Conservation (phyloP, 2,797 vertebrate genomes). For the Hephaestus fuliginosus region DNA sequence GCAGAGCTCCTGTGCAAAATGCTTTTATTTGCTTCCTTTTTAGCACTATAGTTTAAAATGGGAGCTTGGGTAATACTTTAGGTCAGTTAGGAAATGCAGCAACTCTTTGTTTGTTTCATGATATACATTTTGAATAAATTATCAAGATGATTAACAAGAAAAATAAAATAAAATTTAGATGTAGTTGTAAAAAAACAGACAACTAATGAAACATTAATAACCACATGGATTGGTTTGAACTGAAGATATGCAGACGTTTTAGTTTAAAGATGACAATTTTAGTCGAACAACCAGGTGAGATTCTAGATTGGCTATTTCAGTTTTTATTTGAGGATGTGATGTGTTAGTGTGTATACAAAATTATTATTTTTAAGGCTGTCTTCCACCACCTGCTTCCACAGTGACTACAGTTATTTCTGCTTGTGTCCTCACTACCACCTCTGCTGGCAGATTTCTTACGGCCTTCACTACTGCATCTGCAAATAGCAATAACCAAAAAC, state of each 20-base stretch:
- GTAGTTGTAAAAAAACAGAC: background rate
- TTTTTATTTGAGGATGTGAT: background rate
- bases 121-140: too few relatives aligned
- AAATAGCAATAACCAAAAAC: too few relatives aligned
- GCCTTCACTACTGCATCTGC: background rate
- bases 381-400: background rate
- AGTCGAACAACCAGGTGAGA: constrained; percentile 16
- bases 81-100: background rate
- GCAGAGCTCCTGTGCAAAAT: background rate
- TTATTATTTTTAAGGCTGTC: background rate
- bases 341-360: background rate
- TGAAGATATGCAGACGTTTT: background rate
- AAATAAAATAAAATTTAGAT: too few relatives aligned
- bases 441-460: background rate
- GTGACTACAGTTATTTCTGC: background rate
- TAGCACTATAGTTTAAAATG: background rate
- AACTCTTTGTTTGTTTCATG: background rate
- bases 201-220: background rate
- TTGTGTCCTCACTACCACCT: background rate
- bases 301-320: constrained; percentile 4
- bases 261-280: background rate
- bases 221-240: background rate
- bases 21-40: background rate
- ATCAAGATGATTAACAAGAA: too few relatives aligned
- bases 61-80: background rate